Base-by-base conservation (phyloP, 1,140 invertebrate species). In the Drosophila nebulosa region DNA sequence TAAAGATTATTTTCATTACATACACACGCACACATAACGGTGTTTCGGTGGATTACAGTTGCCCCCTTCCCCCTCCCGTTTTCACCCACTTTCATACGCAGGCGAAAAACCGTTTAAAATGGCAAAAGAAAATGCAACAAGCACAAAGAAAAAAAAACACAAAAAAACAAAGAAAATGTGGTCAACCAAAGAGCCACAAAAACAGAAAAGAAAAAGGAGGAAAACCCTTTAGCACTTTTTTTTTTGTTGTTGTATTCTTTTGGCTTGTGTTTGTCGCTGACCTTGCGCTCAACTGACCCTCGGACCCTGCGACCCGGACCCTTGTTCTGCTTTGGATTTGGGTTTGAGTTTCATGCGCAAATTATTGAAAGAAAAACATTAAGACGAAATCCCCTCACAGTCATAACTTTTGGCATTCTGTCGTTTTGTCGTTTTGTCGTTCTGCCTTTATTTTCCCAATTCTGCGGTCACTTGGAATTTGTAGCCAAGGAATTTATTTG, bases 301-400 rank as follows among this genome's bases (percentile, higher is more conserved):
- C 50, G n/a, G n/a, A 52, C 24, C 50, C 22, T 52, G 21, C 21
- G 10, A 46, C 16, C 39, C 10, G 42, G 21, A n/a, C 22, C 12
- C 22, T 52, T 26, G 12, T 14, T n/a, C 22, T 24, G 24, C 51
- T 55, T 55, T 55, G 22, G 24, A 4, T 24, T 4, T 51, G 26
- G 24, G 21, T 58, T 46, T 46, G 27, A 32, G 56, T 39, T 58
- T 30, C 56, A 39, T 58, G 30, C 56, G 56, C 56, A 39, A 58
- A 39, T 58, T 58, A 39, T 58, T 58, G 56, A 35, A 58, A 58
- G 56, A 58, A 58, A 58, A 58, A 30, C 52, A 55, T 55, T 55
- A 30, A 55, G 52, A 55, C 18, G 35, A 58, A 58, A 58, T 58
- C 56, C 27, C 35, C 21, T 58, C 7, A 30, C 52, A 55, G 52